Conservation (phyloP, 2,888 invertebrate genomes). For the Acanthacorydalis orientalis region DNA sequence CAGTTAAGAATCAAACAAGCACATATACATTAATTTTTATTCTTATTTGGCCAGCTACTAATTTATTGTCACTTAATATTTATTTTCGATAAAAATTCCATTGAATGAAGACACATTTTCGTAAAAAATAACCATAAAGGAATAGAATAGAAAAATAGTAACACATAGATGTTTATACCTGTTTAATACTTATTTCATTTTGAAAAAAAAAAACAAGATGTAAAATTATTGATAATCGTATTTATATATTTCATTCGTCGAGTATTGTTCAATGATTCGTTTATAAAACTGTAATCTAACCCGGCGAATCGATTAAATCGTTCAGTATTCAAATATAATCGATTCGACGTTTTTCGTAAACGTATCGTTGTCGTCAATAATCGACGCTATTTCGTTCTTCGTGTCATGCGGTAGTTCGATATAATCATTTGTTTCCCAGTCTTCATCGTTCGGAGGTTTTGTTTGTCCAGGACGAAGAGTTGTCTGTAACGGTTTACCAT, state of each 20-base stretch:
- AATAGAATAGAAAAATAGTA: no score
- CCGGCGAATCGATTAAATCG: background rate
- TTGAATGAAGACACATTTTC: no score
- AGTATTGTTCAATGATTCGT: background rate
- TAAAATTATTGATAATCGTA: background rate
- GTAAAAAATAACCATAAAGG: no score
- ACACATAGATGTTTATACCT: no score
- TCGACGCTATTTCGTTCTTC: slow-evolving; percentile 1
- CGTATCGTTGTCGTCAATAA: background rate
- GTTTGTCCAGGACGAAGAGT: slow-evolving; percentile 33
- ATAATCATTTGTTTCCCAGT: slow-evolving; percentile 54
- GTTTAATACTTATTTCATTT: no score
- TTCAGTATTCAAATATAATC: background rate
- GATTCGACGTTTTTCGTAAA: background rate
- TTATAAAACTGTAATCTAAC: background rate
- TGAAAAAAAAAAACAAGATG: no score
- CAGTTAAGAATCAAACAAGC: no score
- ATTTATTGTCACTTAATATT: no score
- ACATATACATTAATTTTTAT: no score
- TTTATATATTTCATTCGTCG: no score
- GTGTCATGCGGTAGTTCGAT: slow-evolving; percentile 31
- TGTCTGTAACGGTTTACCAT: slow-evolving; percentile 42
- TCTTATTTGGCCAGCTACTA: no score
- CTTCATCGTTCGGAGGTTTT: slow-evolving; percentile 33
- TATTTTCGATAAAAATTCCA: no score